These are phyloP conservation scores for Enteromius thamalakanensis DNA, from an alignment of 2,797 vertebrate genomes.

Conservation along the genomic window DNA sequence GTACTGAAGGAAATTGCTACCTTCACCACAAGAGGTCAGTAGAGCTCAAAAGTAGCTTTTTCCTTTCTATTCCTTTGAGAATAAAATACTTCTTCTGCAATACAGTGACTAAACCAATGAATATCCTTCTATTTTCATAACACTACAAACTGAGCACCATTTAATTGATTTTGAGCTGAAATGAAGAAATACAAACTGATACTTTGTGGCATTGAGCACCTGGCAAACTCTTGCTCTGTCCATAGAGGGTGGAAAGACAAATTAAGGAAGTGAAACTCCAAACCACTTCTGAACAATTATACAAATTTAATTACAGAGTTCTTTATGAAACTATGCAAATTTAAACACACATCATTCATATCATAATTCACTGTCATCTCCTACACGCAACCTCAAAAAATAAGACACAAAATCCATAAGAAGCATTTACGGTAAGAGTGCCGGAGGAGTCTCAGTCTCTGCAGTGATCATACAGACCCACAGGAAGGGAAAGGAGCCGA, in stretches of 20 bases:
- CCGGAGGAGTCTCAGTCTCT: slow-evolving; percentile 7
- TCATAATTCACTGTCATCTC: slow-evolving; percentile 12
- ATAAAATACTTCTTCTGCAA: background rate
- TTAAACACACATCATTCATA: slow-evolving; percentile 39
- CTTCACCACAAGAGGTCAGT: slow-evolving; percentile 42
- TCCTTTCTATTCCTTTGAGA: background rate
- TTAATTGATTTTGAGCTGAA: background rate
- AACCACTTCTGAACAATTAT: slow-evolving; percentile 8
- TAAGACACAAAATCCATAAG: slow-evolving; percentile 7
- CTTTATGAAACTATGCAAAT: slow-evolving; percentile 49
- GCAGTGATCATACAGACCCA: slow-evolving; percentile 2
- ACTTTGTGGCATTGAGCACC: too few species aligned
- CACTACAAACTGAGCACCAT: background rate
- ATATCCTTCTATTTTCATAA: background rate
- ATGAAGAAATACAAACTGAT: background rate
- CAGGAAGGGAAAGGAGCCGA: background rate
- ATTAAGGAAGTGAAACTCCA: background rate
- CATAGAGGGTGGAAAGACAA: background rate
- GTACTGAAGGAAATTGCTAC: background rate
- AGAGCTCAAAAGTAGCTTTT: slow-evolving; percentile 2
- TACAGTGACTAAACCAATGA: background rate
- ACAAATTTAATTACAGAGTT: slow-evolving; percentile 30
- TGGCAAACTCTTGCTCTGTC: background rate
- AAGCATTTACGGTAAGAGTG: slow-evolving; percentile 42
- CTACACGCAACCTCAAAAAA: slow-evolving; percentile 23